Evolutionary conservation across 1,140 invertebrate species (phyloP), one percentile per base, ranked within the genome.

Genomic region (Drosophila suzukii): DNA sequence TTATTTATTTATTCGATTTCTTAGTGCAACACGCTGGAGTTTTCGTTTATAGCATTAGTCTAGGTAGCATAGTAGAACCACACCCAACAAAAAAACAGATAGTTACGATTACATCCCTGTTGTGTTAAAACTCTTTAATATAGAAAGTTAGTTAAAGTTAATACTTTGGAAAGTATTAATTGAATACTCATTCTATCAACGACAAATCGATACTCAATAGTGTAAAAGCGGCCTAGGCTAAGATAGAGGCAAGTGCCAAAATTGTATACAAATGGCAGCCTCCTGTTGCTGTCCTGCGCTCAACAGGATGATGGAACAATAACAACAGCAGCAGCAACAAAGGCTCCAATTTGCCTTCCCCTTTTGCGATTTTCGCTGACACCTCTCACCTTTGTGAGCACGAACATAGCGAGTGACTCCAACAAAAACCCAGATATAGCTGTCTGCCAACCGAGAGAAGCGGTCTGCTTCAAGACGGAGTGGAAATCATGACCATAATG

Each of bases 331-430:
- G 56, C 13, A 41, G n/a, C 49, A 67, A 4, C 73, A 77, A 70
- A 41, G 73, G 39, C 74, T 30, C 44, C 74, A 70, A 78, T 77
- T 77, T 77, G 75, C 74, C 50, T 62, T 77, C 74, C 38, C 44
- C 70, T 78, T 60, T 58, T 78, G 53, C 74, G 75, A 77, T 60
- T 77, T 77, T 70, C 47, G 74, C 75, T 78, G 75, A 78, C 75
- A 78, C 65, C 57, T 71, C 65, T 55, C 75, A 78, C 75, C 75
- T 77, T 77, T 68, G 62, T 70, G 46, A 66, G 54, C 47, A 65
- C 73, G 34, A 55, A 36, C 46, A 54, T 49, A 58, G 50, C 11
- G 39, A 55, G 68, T 55, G 57, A 60, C 38, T 47, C 50, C 38
- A 61, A 55, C 36, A 46, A 62, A 74, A 55, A 30, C 43, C 20